A percentile compares a stretch with the other conserved stretches of the same genome.
Evolutionary conservation across 2,888 invertebrate genomes (phyloP).

Genomic region (Eupithecia inturbata): DNA sequence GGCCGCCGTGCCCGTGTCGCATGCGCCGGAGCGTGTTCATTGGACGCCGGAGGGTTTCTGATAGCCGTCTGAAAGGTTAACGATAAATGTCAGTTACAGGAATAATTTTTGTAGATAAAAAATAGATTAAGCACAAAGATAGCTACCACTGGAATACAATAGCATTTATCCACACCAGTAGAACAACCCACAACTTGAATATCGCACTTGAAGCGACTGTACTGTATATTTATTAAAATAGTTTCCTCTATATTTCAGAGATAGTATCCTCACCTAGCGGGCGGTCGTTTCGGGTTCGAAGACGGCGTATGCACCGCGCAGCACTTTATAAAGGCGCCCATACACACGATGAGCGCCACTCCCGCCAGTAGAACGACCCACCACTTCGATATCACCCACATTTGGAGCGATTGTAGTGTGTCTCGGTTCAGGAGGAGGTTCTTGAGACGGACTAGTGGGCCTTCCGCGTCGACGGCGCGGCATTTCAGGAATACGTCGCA

Average conservation of each 20-base stretch:
- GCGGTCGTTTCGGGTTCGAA: conserved; percentile 98
- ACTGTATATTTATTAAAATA: conserved; percentile 91
- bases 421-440: conserved; percentile 96
- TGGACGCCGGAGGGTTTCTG: conserved; percentile 94
- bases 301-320: conserved; percentile 99
- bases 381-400: conserved; percentile 98
- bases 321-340: conserved; percentile 99
- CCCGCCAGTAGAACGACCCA: conserved; percentile 97
- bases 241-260: not conserved
- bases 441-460: conserved; percentile 97
- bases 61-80: conserved; percentile 86
- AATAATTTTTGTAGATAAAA: not conserved
- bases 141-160: not conserved
- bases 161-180: conserved; percentile 85
- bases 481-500: conserved; percentile 99
- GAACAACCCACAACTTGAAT: conserved; percentile 97
- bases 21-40: conserved; percentile 96
- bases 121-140: not conserved
- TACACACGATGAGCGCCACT: conserved; percentile 95
- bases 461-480: conserved; percentile 99
- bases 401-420: conserved; percentile 93
- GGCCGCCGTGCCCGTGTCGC: conserved; percentile 61
- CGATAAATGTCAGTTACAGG: not conserved
- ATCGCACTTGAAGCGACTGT: conserved; percentile 95
- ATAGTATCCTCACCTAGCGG: conserved; percentile 86